Evolutionary conservation across 1,140 invertebrate genomes (phyloP).

Genomic region (Tetraneura akinire): DNA sequence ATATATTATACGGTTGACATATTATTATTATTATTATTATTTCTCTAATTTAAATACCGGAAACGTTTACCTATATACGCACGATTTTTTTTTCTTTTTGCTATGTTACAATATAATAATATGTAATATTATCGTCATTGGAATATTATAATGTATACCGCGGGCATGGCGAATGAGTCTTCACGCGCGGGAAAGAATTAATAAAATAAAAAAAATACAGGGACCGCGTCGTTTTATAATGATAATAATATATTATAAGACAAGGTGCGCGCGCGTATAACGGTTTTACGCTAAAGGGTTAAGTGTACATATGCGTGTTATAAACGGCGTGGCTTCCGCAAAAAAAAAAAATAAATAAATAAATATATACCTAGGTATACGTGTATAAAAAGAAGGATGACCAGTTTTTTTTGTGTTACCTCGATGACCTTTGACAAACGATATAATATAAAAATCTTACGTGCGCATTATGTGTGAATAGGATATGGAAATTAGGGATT

Average conservation of each 20-base stretch:
- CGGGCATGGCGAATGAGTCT: too few species aligned
- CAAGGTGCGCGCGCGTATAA: slow-evolving; percentile 19
- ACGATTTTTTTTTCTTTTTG: background rate
- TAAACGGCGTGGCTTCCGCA: slow-evolving; percentile 38
- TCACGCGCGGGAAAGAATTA: too few species aligned
- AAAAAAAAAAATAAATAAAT: background rate
- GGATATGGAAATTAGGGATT: slow-evolving; percentile 50
- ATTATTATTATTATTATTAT: too few species aligned
- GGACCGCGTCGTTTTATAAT: background rate
- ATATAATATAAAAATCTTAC: background rate
- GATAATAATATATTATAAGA: background rate
- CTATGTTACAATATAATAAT: too few species aligned
- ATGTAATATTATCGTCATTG: too few species aligned
- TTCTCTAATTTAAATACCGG: background rate
- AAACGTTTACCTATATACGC: slow-evolving; percentile 12
- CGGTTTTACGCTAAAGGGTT: slow-evolving; percentile 31
- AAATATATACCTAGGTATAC: too few species aligned
- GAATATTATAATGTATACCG: too few species aligned
- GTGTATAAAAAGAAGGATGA: slow-evolving; percentile 20
- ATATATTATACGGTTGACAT: too few species aligned
- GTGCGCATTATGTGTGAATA: background rate
- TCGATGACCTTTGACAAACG: slow-evolving; percentile 47
- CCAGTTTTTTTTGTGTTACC: slow-evolving; percentile 37
- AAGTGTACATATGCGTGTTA: background rate
- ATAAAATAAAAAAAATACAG: background rate